Conservation (phyloP, 1,140 invertebrate genomes). For the Macrocentrus cingulum region DNA sequence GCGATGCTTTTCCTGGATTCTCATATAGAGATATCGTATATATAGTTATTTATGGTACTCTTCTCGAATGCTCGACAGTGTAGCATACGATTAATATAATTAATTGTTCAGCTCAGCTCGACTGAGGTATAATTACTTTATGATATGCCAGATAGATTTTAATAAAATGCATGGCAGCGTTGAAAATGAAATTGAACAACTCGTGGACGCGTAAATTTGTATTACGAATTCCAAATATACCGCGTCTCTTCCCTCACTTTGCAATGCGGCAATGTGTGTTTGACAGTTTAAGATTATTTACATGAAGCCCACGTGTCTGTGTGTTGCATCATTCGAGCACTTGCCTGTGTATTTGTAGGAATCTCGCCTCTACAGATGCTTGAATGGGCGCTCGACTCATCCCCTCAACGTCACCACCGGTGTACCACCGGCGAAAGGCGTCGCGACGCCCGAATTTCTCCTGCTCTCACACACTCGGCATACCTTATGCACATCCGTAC, state of each 20-base stretch:
- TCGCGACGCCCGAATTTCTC: constrained; percentile 17
- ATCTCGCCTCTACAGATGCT: not conserved
- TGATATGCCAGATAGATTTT: not conserved
- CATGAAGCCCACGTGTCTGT: constrained; percentile 16
- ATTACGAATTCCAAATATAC: not conserved
- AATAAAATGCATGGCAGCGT: not conserved
- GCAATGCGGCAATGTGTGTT: constrained; percentile 13
- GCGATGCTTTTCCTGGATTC: constrained; percentile 8
- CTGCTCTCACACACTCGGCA: constrained; percentile 7
- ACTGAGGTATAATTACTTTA: not conserved
- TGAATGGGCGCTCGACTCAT: constrained; percentile 10
- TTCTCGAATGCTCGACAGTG: not conserved
- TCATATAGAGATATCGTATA: constrained; percentile 10
- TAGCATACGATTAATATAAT: constrained; percentile 5
- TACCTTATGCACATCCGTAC: constrained; percentile 23
- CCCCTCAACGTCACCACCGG: constrained; percentile 2
- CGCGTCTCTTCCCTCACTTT: not conserved
- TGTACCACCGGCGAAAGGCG: not conserved
- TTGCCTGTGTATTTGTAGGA: not conserved
- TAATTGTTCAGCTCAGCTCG: constrained; percentile 2
- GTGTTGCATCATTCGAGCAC: constrained; percentile 10
- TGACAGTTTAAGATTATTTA: constrained; percentile 31
- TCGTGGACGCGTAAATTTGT: not conserved
- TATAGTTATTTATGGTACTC: constrained; percentile 11
- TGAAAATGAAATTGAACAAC: not conserved